Conservation (phyloP, 2,113 vertebrate species). For the Cephalopterus ornatus region DNA sequence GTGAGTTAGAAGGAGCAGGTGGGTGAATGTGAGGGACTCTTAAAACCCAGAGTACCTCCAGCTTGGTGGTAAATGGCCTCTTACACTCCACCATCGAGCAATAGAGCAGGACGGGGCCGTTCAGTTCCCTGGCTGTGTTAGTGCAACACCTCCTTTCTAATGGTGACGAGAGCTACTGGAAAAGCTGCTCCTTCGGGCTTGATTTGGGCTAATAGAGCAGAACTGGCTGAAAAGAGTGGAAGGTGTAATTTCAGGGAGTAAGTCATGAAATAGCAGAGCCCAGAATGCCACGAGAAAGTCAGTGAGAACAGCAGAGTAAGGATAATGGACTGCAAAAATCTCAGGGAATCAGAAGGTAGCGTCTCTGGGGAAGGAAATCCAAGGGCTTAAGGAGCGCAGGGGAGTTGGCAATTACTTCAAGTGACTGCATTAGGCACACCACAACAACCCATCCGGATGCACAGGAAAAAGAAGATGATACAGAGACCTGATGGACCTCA, state of each 20-base stretch:
- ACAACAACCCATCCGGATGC: not conserved
- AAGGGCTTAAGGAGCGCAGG: not conserved
- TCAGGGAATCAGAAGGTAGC: not conserved
- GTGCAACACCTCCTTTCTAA: not conserved
- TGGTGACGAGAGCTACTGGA: rapidly evolving
- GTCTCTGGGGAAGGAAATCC: not conserved
- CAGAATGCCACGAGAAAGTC: not conserved
- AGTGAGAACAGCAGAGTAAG: not conserved
- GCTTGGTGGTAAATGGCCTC: not conserved
- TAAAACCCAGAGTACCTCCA: not conserved
- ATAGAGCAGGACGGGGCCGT: not conserved
- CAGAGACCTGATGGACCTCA: not conserved
- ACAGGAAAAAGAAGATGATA: not conserved
- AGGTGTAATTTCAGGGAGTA: not conserved
- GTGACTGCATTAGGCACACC: rapidly evolving
- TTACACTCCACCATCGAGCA: rapidly evolving
- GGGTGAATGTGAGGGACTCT: not conserved
- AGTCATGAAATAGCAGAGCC: not conserved
- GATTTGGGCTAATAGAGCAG: not conserved
- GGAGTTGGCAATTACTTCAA: not conserved
- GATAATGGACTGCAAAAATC: not conserved
- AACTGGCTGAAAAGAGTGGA: not conserved
- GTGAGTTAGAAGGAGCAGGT: not conserved
- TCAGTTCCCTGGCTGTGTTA: not conserved
- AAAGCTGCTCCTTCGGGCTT: not conserved